phyloP scores from a whole-genome alignment of 2,797 vertebrate genomes.

The Salmo trutta region DNA sequence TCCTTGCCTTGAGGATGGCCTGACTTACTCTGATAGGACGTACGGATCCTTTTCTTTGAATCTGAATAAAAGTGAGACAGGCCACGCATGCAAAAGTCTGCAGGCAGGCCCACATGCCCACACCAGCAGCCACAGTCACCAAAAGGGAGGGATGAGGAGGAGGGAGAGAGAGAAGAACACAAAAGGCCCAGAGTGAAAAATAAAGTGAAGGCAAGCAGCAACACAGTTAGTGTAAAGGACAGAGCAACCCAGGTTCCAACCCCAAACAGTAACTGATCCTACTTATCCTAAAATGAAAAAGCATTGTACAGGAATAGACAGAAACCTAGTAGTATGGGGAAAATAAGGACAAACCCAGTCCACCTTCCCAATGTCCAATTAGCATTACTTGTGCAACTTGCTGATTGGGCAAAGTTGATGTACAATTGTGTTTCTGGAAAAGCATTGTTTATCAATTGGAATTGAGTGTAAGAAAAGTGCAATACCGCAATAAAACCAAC shows the following conservation, averaged over 20 bases:
- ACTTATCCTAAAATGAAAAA: not conserved
- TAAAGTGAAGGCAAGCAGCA: conserved; percentile 78
- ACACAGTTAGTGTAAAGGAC: conserved; percentile 45
- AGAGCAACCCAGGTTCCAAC: not conserved
- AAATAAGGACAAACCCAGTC: conserved; percentile 14
- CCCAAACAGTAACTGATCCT: not conserved
- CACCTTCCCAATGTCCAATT: not conserved
- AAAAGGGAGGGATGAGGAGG: conserved; percentile 77
- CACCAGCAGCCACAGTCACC: conserved; percentile 83
- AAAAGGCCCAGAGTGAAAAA: conserved; percentile 86
- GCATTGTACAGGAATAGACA: conserved; percentile 23
- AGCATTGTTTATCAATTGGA: not conserved
- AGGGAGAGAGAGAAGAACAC: conserved; percentile 85
- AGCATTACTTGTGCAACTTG: not conserved
- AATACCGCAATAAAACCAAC: not conserved
- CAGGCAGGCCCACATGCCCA: conserved; percentile 91
- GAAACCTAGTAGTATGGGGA: not conserved
- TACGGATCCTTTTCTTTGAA: conserved; percentile 99
- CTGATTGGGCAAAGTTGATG: not conserved
- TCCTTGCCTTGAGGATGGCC: conserved; percentile 59
- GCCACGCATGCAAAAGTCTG: conserved; percentile 99
- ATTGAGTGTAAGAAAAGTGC: too few species aligned
- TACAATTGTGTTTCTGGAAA: not conserved
- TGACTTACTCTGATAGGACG: conserved; percentile 99
- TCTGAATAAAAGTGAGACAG: conserved; percentile 99